Evolutionary conservation across 1,140 invertebrate species (phyloP).

Genomic region (Homarus americanus): DNA sequence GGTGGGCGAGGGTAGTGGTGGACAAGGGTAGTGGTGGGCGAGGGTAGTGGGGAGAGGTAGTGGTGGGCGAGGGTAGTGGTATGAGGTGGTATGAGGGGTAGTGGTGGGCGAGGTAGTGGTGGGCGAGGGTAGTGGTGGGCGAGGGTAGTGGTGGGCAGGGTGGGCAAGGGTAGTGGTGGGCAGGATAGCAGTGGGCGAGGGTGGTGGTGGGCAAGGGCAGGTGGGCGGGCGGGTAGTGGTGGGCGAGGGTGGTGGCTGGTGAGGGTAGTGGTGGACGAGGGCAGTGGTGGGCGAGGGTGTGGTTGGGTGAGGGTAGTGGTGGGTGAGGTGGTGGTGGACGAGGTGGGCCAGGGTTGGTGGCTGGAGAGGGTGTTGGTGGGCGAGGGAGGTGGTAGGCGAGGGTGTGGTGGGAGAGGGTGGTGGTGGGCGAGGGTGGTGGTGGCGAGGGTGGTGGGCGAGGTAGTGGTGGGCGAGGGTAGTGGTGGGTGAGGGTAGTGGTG

Average conservation of each 20-base stretch:
- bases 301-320: too few species aligned
- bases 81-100: too few species aligned
- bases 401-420: too few species aligned
- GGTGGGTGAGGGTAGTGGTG: neutral
- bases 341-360: neutral
- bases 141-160: constrained; percentile 1
- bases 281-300: neutral
- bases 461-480: neutral
- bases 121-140: neutral
- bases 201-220: neutral
- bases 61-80: too few species aligned
- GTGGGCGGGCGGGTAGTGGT: neutral
- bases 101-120: too few species aligned
- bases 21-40: too few species aligned
- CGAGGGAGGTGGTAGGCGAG: neutral
- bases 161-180: neutral
- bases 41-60: too few species aligned
- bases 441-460: too few species aligned
- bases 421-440: too few species aligned
- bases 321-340: too few species aligned
- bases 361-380: neutral
- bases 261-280: neutral
- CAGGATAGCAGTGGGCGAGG: neutral
- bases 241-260: too few species aligned
- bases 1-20: too few species aligned